phyloP scores from a whole-genome alignment of 2,888 invertebrate species.

The Belgica antarctica region DNA sequence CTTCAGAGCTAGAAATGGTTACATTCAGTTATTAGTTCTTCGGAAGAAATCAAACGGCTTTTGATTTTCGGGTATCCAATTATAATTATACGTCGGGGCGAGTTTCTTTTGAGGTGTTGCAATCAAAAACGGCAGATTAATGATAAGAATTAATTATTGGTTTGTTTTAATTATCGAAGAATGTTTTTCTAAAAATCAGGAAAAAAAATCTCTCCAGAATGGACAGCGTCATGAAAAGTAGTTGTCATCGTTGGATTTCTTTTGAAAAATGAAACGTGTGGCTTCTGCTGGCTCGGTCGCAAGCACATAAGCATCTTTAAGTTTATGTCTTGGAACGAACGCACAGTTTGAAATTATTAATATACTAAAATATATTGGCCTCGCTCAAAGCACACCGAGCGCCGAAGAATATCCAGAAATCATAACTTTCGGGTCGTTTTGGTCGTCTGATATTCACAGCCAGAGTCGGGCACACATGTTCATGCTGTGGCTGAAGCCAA shows the following conservation, averaged over 20 bases:
- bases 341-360: slow-evolving; percentile 35
- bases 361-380: not conserved
- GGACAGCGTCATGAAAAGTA: no score
- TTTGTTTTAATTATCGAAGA: no score
- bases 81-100: no score
- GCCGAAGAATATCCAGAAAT: no score
- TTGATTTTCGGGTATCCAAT: slow-evolving; percentile 6
- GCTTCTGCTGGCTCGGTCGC: not conserved
- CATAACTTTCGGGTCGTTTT: not conserved
- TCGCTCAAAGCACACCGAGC: not conserved
- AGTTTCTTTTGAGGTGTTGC: no score
- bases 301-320: no score
- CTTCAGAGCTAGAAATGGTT: no score
- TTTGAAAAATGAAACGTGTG: not conserved
- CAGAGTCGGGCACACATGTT: slow-evolving; percentile 17
- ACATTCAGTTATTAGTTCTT: slow-evolving; percentile 42
- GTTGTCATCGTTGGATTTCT: no score
- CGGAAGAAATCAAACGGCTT: slow-evolving; percentile 30
- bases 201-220: no score
- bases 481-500: slow-evolving; percentile 40
- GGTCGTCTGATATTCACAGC: not conserved
- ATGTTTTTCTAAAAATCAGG: no score
- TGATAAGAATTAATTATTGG: no score
- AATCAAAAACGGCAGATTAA: no score
- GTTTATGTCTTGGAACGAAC: not conserved